Conservation (phyloP, 2,888 invertebrate genomes). For the Operophtera brumata region DNA sequence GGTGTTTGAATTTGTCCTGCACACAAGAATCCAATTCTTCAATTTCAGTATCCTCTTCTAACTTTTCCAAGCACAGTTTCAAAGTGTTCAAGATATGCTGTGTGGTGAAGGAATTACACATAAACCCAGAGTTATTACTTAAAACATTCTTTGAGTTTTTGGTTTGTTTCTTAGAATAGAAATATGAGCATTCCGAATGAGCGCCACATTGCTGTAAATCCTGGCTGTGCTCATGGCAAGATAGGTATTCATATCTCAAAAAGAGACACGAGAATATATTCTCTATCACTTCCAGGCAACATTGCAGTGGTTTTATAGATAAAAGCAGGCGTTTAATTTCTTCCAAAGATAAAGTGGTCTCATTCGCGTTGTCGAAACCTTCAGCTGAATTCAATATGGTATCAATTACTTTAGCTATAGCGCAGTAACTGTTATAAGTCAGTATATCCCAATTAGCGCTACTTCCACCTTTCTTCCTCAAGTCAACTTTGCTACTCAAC, state of each 20-base stretch:
- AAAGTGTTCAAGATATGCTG: slow-evolving; percentile 81
- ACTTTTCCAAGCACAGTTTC: slow-evolving; percentile 76
- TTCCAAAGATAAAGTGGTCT: slow-evolving; percentile 66
- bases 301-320: slow-evolving; percentile 67
- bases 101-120: slow-evolving; percentile 81
- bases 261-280: slow-evolving; percentile 87
- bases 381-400: slow-evolving; percentile 68
- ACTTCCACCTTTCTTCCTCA: slow-evolving; percentile 41
- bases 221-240: slow-evolving; percentile 74
- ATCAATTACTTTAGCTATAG: slow-evolving; percentile 74
- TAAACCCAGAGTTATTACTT: slow-evolving; percentile 70
- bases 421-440: slow-evolving; percentile 76
- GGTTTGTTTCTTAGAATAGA: slow-evolving; percentile 68
- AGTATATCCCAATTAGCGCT: slow-evolving; percentile 69
- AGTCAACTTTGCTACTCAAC: slow-evolving; percentile 49
- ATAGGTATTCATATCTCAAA: slow-evolving; percentile 82
- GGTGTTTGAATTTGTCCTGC: slow-evolving; percentile 53
- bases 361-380: slow-evolving; percentile 54
- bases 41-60: slow-evolving; percentile 57
- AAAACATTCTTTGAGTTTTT: slow-evolving; percentile 48
- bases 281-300: slow-evolving; percentile 84
- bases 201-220: slow-evolving; percentile 65
- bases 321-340: slow-evolving; percentile 73
- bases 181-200: slow-evolving; percentile 75
- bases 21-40: slow-evolving; percentile 51